Evolutionary conservation across 2,113 vertebrate species (phyloP).

Genomic region (Cochlearius cochlearius): DNA sequence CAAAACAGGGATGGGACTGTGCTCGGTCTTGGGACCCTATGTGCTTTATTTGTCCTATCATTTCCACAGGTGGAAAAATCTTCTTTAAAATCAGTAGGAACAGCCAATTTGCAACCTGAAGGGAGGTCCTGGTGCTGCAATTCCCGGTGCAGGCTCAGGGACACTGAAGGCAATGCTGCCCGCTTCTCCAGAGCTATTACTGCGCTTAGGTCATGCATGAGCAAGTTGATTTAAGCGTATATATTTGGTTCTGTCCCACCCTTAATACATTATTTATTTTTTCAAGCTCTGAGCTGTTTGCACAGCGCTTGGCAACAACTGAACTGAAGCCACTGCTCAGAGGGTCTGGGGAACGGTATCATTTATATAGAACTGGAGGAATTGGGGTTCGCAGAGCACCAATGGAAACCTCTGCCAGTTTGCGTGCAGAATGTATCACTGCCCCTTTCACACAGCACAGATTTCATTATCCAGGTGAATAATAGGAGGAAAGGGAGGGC

Average conservation of each 20-base stretch:
- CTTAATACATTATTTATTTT: not conserved
- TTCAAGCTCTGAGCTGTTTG: not conserved
- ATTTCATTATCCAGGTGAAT: conserved; percentile 44
- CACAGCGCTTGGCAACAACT: not conserved
- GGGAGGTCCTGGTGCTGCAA: not conserved
- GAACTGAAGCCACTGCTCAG: not conserved
- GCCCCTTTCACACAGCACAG: not conserved
- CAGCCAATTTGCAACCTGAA: not conserved
- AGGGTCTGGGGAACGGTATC: not conserved
- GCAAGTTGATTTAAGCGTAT: not conserved
- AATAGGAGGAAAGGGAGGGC: conserved; percentile 60
- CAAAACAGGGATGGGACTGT: not conserved
- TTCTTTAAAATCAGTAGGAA: not conserved
- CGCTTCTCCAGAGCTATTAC: not conserved
- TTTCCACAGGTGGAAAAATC: not conserved
- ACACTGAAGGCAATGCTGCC: not conserved
- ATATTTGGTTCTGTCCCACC: not conserved
- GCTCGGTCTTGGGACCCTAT: not conserved
- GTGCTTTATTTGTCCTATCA: not conserved
- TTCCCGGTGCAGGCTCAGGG: not conserved
- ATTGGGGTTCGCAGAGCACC: not conserved
- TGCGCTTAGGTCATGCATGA: not conserved
- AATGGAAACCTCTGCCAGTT: not conserved
- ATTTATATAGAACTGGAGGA: not conserved
- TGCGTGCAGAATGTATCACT: not conserved